Base-by-base conservation (phyloP, 2,888 invertebrate genomes). In the Argyresthia albistria region DNA sequence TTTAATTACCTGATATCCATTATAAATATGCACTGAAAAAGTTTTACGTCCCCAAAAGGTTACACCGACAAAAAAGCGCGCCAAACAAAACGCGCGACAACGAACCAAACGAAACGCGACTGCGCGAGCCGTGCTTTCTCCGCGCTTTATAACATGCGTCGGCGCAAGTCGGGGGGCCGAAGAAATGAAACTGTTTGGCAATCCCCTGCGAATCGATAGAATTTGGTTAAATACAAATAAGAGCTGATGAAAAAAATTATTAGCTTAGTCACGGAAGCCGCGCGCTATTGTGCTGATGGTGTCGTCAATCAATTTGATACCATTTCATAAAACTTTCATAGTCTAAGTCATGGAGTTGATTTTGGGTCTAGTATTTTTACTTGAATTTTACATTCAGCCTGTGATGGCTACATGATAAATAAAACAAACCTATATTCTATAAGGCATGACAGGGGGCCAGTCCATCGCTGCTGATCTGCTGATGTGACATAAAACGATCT, bases 81-180 rank as follows among this genome's bases (percentile, higher is more conserved):
- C 70, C 63, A 52, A 55, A 57, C 66, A 65, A 60, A 65, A 64
- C 70, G 67, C 69, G 59, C 50, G 50, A 43, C 43, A 50, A 50
- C 50, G 62, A 61, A 59, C 64, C 58, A 25, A 63, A 65, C 63
- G 67, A 64, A 58, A 57, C 64, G 64, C 60, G 63, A 75, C 76
- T 76, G 77, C 75, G 75, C 68, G 71, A 58, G 70, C 69, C 63
- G 72, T 72, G 82, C 86, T 86, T 86, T 87, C 86, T 80, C 86
- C 71, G 56, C 69, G 67, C 79, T 83, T 81, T 87, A 87, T 87
- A 86, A 82, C 75, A 67, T 77, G 74, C 51, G 62, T 59, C 56
- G 58, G 25, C 25, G 25, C 25, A 25, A 25, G 61, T 59, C 61
- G 72, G 76, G 76, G 80, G 74, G 72, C 66, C 70, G 68, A 75